Conservation (phyloP, 2,797 vertebrate genomes). For the Loriculus beryllinus region DNA sequence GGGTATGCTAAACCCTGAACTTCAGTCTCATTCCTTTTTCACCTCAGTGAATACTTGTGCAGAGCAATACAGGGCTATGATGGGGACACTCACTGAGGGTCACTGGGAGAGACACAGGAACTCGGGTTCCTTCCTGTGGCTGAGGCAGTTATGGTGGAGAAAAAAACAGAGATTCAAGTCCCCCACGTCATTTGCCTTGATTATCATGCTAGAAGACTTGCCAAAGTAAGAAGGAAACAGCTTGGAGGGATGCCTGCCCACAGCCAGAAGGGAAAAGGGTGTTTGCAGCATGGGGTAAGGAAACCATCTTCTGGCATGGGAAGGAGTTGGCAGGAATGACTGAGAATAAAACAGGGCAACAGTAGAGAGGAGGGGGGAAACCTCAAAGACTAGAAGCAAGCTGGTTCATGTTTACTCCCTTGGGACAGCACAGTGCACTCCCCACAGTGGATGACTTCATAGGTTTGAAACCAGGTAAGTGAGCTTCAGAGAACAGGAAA, state of each 20-base stretch:
- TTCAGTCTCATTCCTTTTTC: neutral
- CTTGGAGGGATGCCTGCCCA: conserved; percentile 1
- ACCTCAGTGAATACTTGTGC: neutral
- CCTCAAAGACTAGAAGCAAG: conserved; percentile 13
- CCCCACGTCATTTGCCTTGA: neutral
- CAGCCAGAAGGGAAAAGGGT: neutral
- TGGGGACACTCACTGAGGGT: fast-evolving
- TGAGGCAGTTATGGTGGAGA: neutral
- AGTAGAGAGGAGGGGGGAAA: neutral
- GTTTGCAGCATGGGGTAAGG: neutral
- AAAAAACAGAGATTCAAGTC: neutral
- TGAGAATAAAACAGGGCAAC: conserved; percentile 23
- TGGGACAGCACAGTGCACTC: neutral
- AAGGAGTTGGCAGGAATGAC: conserved; percentile 22
- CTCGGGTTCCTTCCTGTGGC: neutral
- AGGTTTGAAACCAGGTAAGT: neutral
- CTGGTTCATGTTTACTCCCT: conserved; percentile 11
- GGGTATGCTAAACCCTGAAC: neutral
- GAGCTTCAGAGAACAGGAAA: neutral
- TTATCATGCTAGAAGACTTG: neutral
- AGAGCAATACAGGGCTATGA: fast-evolving
- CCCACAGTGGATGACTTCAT: conserved; percentile 21
- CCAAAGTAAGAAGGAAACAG: conserved; percentile 22
- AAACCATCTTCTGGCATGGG: conserved; percentile 10
- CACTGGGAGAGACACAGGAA: fast-evolving